Evolutionary conservation across 1,140 invertebrate species (phyloP).

Genomic region (Drosophila punjabiensis): DNA sequence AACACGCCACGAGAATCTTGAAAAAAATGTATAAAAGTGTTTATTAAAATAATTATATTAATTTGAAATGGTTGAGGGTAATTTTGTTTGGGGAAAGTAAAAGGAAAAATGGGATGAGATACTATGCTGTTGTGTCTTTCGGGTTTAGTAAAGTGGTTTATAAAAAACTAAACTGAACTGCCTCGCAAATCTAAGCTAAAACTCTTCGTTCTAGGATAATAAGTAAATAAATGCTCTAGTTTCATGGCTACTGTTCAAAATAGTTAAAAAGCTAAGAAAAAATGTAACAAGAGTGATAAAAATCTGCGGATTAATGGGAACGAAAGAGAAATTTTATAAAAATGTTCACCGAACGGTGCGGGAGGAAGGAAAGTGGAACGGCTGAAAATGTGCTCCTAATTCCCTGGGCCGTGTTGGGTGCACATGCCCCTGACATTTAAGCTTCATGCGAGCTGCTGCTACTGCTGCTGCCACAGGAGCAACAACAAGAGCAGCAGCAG

Average conservation of each 20-base stretch:
- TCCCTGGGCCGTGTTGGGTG: slow-evolving; percentile 46
- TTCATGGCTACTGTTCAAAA: not conserved
- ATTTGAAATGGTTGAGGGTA: slow-evolving; percentile 1
- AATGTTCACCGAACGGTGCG: slow-evolving; percentile 4
- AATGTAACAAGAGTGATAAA: not conserved
- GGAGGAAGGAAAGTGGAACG: slow-evolving; percentile 8
- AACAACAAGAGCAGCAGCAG: slow-evolving; percentile 43
- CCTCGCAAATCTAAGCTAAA: too few species aligned
- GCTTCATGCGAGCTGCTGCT: slow-evolving; percentile 40
- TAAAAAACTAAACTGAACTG: not conserved
- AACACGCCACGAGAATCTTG: slow-evolving; percentile 34
- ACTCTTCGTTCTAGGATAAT: not conserved
- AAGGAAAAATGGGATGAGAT: slow-evolving; percentile 8
- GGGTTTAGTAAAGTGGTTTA: not conserved
- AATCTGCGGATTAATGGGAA: not conserved
- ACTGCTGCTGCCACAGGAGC: slow-evolving; percentile 25
- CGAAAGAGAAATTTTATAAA: slow-evolving; percentile 29
- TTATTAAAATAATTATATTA: slow-evolving; percentile 17
- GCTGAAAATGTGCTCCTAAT: slow-evolving; percentile 29
- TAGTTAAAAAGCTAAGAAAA: not conserved
- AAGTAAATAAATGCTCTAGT: not conserved
- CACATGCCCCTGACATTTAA: slow-evolving; percentile 82
- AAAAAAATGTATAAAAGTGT: not conserved
- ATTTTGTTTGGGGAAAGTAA: not conserved
- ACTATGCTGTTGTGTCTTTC: too few species aligned